phyloP scores from a whole-genome alignment of 1,140 invertebrate genomes.

The Drosophila sproati region DNA sequence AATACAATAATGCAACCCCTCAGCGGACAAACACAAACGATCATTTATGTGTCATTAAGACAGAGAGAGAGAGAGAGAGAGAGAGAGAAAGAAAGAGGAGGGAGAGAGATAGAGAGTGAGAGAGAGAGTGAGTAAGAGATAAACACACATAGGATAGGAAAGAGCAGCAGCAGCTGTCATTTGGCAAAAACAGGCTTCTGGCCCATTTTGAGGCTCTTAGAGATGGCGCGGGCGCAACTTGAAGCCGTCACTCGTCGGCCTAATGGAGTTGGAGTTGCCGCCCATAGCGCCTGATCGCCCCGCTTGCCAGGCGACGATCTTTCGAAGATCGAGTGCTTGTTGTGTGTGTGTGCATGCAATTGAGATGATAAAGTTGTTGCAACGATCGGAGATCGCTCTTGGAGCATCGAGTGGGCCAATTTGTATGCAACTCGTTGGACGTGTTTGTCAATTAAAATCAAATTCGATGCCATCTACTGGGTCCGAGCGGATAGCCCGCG shows the following conservation, averaged over 20 bases:
- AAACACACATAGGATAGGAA: not conserved
- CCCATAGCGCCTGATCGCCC: constrained; percentile 58
- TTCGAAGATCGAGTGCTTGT: constrained; percentile 7
- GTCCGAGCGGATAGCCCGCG: not conserved
- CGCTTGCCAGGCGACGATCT: constrained; percentile 21
- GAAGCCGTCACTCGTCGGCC: constrained; percentile 47
- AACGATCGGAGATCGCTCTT: constrained; percentile 10
- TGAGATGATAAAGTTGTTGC: constrained; percentile 74
- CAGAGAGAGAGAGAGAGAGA: constrained; percentile 22
- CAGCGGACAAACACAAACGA: constrained; percentile 43
- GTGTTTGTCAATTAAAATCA: constrained; percentile 82
- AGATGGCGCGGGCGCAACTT: constrained; percentile 43
- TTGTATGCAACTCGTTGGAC: constrained; percentile 73
- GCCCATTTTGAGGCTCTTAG: constrained; percentile 5
- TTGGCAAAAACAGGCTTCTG: constrained; percentile 21
- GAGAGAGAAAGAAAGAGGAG: not conserved
- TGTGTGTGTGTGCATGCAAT: constrained; percentile 6
- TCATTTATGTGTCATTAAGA: constrained; percentile 79
- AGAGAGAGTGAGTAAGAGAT: constrained; percentile 5
- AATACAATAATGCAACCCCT: constrained; percentile 54
- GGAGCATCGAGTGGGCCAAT: constrained; percentile 53
- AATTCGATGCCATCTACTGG: constrained; percentile 69
- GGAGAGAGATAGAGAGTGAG: not conserved
- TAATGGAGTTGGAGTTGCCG: constrained; percentile 66
- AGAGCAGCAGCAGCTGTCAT: constrained; percentile 26